A percentile compares a stretch with the other conserved stretches of the same genome.
These are phyloP conservation scores for Spatula clypeata DNA, from an alignment of 2,797 vertebrate genomes.

Conservation along the genomic window DNA sequence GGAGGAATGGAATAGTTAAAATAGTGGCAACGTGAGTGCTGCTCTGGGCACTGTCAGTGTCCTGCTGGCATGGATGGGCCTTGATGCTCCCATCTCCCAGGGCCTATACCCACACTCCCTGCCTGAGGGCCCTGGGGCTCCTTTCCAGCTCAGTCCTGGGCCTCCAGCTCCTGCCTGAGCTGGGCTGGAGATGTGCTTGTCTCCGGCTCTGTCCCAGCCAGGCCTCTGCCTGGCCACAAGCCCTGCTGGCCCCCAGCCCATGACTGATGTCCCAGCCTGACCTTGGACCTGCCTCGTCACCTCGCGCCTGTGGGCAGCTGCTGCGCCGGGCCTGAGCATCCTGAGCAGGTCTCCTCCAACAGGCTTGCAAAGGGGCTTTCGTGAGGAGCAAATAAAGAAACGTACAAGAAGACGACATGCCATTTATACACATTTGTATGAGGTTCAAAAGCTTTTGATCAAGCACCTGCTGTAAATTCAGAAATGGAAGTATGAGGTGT, in stretches of 20 bases:
- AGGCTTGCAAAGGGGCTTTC: neutral
- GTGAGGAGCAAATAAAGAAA: neutral
- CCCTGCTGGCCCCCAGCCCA: neutral
- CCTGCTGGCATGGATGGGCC: neutral
- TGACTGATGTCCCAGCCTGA: accelerated
- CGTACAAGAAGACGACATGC: neutral
- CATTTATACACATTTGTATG: neutral
- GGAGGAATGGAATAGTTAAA: neutral
- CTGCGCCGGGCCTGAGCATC: neutral
- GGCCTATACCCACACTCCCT: too few relatives aligned
- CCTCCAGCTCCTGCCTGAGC: neutral
- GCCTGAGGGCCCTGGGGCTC: neutral
- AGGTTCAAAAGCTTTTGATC: neutral
- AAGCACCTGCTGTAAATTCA: neutral
- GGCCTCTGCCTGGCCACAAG: neutral
- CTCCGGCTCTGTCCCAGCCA: neutral
- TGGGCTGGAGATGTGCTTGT: neutral
- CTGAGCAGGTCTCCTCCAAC: neutral
- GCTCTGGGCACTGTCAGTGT: neutral
- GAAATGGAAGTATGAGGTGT: neutral
- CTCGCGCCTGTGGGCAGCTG: neutral
- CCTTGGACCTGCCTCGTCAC: accelerated
- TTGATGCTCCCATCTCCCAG: neutral
- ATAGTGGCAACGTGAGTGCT: neutral
- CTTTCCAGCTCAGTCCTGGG: neutral